Evolutionary conservation across 2,113 vertebrate genomes (phyloP).

Genomic region (Hemiprocne comata): DNA sequence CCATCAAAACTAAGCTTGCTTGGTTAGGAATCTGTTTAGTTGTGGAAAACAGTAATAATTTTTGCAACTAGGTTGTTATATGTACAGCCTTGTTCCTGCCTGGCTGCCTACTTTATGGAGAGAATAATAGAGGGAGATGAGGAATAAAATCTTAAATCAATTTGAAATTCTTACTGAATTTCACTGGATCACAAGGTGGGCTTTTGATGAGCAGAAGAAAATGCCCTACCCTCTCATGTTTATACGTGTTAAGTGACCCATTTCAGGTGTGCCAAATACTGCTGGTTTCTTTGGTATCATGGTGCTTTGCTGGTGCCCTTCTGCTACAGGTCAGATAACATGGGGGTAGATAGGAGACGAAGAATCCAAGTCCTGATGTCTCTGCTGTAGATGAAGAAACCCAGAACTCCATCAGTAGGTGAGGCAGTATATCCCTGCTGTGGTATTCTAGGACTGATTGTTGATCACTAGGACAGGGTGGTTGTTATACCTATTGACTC

Average conservation of each 20-base stretch:
- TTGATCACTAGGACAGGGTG: background rate
- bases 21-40: background rate
- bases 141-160: background rate
- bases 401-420: background rate
- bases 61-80: background rate
- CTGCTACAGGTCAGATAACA: background rate
- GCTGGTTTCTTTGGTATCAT: background rate
- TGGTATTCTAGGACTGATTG: background rate
- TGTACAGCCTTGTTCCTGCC: background rate
- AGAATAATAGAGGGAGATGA: background rate
- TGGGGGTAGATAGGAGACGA: background rate
- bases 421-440: background rate
- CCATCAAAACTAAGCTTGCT: background rate
- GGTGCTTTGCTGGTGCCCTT: background rate
- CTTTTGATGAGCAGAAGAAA: background rate
- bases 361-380: background rate
- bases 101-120: background rate
- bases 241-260: background rate
- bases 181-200: background rate
- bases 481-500: background rate
- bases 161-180: background rate
- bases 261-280: background rate
- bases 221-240: background rate
- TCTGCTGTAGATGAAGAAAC: background rate
- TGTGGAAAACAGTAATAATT: background rate